Evolutionary conservation across 2,113 vertebrate genomes (phyloP), one percentile per base, ranked within the genome.

Genomic region (Dicrurus megarhynchus): DNA sequence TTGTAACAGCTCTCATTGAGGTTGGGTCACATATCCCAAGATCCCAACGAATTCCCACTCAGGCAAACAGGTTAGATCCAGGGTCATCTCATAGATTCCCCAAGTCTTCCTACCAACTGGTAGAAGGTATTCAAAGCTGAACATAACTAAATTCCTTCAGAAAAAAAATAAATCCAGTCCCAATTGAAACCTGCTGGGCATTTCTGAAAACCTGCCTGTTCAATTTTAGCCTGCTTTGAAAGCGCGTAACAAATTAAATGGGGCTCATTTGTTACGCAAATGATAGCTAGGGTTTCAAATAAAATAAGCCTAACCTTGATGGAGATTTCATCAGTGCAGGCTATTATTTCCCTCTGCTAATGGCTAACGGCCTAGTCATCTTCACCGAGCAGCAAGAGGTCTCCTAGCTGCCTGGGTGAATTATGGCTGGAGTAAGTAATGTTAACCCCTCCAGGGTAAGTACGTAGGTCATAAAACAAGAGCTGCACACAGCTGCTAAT

Each of bases 361-460:
- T 83, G 82, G 89, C 82, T 93, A 93, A 96, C 8, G 3, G 84
- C 73, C 91, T 87, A 88, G 90, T 33, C 88, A 92, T 91, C 97
- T 86, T 96, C 87, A 95, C 82, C 1, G 15, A 97, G 96, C 94
- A 97, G 95, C 92, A 93, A 92, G 89, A 97, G 97, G 97, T 96
- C 86, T 96, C 83, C 83, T 78, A 95, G 93, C 90, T 96, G 97
- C 90, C 86, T 89, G 93, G 70, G 73, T 98, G 96, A 98, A 95
- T 97, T 97, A 97, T 96, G 94, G 92, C 78, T 89, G 49, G 93
- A 95, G 82, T 97, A 97, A 97, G 96, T 97, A 96, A 96, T 85
- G 95, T 97, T 97, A 97, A 98, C 96, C 95, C 90, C 68, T 94
- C 78, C 70, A 61, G 97, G 96, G 96, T 85, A 97, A 97, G 86